Percentiles rank a stretch among this genome's conserved stretches.
Evolutionary conservation across 2,113 vertebrate species (phyloP).

Genomic region (Stigmatopora nigra): DNA sequence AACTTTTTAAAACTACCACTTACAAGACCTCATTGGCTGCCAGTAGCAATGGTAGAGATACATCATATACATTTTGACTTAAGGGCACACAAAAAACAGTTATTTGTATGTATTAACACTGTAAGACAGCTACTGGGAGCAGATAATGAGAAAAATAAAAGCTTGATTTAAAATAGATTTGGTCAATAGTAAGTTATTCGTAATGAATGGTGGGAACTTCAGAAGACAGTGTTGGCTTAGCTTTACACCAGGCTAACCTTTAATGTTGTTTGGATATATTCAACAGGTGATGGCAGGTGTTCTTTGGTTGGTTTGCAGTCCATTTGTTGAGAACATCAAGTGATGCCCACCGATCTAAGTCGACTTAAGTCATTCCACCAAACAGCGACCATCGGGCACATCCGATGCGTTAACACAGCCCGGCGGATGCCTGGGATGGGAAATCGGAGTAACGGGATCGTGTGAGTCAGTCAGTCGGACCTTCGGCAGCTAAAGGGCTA

Average conservation of each 20-base stretch:
- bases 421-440: slow-evolving; percentile 5
- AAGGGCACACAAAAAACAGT: too few species aligned
- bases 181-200: background rate
- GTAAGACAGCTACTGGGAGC: background rate
- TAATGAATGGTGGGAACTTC: background rate
- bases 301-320: background rate
- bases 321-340: slow-evolving; percentile 1
- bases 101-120: background rate
- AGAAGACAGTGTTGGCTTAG: background rate
- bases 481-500: slow-evolving; percentile 23
- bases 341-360: background rate
- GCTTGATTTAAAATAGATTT: too few species aligned
- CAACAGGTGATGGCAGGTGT: slow-evolving; percentile 40
- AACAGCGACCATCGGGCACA: slow-evolving; percentile 1
- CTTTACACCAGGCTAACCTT: background rate
- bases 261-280: background rate
- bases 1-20: too few species aligned
- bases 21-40: too few species aligned
- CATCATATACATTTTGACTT: too few species aligned
- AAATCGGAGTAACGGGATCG: background rate
- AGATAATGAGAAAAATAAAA: background rate
- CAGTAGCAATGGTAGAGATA: too few species aligned
- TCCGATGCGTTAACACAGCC: slow-evolving; percentile 4
- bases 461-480: background rate
- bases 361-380: background rate